A percentile compares a stretch with the other conserved stretches of the same genome.
These are phyloP conservation scores for Tanypteryx hageni DNA, from an alignment of 2,888 invertebrate genomes.

Conservation along the genomic window DNA sequence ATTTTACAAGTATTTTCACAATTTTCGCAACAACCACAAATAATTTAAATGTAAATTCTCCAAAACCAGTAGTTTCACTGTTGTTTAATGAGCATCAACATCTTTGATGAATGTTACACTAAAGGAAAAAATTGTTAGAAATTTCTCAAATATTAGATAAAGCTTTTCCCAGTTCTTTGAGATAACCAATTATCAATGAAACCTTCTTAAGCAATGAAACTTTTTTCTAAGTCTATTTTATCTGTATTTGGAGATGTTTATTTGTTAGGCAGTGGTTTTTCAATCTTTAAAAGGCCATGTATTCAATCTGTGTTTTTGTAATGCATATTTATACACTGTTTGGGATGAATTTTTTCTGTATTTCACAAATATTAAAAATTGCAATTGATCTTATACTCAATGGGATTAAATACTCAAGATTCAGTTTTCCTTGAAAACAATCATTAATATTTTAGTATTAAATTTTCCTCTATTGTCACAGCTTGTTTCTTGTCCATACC, in stretches of 20 bases:
- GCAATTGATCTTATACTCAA: not conserved
- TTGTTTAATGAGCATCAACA: not conserved
- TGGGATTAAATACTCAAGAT: not conserved
- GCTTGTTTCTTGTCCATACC: not conserved
- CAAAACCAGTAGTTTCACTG: not conserved
- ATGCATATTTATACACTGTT: not conserved
- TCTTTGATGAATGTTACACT: slow-evolving; percentile 15
- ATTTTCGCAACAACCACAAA: slow-evolving; percentile 23
- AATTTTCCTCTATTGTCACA: not conserved
- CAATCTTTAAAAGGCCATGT: not conserved
- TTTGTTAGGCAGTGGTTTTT: slow-evolving; percentile 34
- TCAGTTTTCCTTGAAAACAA: not conserved
- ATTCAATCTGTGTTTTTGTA: not conserved
- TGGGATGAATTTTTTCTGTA: no score
- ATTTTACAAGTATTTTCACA: slow-evolving; percentile 33
- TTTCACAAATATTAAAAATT: no score
- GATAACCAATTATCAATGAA: not conserved
- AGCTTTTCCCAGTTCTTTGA: not conserved
- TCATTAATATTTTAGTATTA: not conserved
- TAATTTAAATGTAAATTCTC: not conserved
- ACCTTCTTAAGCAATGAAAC: slow-evolving; percentile 5
- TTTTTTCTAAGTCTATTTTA: not conserved
- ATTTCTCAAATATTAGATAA: not conserved
- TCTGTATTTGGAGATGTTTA: not conserved
- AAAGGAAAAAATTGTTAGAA: slow-evolving; percentile 10